phyloP scores from a whole-genome alignment of 2,888 invertebrate species.

The Uloborus plumipes region DNA sequence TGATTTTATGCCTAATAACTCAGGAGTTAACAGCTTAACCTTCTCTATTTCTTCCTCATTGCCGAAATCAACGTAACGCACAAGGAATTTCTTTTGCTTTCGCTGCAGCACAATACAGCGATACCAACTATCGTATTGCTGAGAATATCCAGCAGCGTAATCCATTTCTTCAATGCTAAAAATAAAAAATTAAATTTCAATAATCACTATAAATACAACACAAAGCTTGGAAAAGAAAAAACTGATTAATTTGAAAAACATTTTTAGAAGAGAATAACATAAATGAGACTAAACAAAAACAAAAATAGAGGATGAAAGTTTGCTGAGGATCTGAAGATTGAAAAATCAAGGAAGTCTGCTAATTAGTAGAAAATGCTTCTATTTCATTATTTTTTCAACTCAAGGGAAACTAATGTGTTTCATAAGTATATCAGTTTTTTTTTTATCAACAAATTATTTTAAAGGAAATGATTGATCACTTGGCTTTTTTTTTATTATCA shows the following conservation, averaged over 20 bases:
- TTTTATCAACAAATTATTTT: no score
- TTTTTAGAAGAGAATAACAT: background rate
- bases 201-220: background rate
- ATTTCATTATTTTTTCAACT: no score
- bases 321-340: no score
- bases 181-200: background rate
- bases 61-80: slow-evolving; percentile 51
- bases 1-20: slow-evolving; percentile 12
- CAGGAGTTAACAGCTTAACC: background rate
- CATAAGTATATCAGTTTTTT: no score
- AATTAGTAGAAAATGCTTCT: no score
- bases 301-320: no score
- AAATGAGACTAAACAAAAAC: no score
- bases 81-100: slow-evolving; percentile 22
- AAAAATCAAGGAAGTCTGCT: background rate
- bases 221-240: background rate
- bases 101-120: slow-evolving; percentile 41
- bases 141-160: slow-evolving; percentile 38
- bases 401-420: no score
- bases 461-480: no score
- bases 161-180: slow-evolving; percentile 51
- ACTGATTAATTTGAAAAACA: background rate
- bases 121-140: slow-evolving; percentile 4
- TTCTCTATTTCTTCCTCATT: slow-evolving; percentile 37
- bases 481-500: no score